A percentile compares a stretch with the other conserved stretches of the same genome.
Evolutionary conservation across 2,797 vertebrate genomes (phyloP).

Genomic region (Linurgus olivaceus): DNA sequence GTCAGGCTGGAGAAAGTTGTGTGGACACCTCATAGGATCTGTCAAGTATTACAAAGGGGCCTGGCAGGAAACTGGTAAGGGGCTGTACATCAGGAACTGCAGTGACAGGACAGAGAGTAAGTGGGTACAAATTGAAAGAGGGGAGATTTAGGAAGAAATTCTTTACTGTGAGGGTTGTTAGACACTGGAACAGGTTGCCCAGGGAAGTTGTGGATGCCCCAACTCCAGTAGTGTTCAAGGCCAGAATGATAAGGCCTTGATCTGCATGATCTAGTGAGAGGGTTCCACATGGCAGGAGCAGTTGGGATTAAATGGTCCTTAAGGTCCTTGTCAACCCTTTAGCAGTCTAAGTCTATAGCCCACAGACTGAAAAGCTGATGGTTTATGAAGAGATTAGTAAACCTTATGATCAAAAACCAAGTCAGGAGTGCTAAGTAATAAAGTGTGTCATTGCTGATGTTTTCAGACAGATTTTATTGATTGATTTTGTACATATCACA

Average conservation of each 20-base stretch:
- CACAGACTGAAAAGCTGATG: not conserved
- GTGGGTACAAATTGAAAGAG: not conserved
- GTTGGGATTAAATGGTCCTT: not conserved
- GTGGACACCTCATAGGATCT: not conserved
- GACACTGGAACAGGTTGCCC: not conserved
- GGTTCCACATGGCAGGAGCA: fast-evolving
- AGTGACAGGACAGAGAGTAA: not conserved
- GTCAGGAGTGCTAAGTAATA: not conserved
- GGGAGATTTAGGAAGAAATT: not conserved
- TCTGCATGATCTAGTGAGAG: not conserved
- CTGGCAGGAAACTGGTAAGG: fast-evolving
- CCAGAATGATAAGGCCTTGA: not conserved
- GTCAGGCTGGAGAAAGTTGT: not conserved
- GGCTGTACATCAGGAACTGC: not conserved
- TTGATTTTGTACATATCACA: not conserved
- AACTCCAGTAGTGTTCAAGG: not conserved
- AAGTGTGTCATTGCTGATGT: not conserved
- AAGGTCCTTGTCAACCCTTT: not conserved
- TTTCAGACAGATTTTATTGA: not conserved
- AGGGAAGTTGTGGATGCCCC: not conserved
- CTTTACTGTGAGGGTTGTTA: not conserved
- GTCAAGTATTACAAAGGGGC: not conserved
- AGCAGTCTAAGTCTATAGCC: not conserved
- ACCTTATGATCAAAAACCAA: not conserved
- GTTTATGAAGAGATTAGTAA: not conserved